A percentile compares a stretch with the other conserved stretches of the same genome.
Conservation (phyloP, 2,888 invertebrate species). For the Myathropa florea region DNA sequence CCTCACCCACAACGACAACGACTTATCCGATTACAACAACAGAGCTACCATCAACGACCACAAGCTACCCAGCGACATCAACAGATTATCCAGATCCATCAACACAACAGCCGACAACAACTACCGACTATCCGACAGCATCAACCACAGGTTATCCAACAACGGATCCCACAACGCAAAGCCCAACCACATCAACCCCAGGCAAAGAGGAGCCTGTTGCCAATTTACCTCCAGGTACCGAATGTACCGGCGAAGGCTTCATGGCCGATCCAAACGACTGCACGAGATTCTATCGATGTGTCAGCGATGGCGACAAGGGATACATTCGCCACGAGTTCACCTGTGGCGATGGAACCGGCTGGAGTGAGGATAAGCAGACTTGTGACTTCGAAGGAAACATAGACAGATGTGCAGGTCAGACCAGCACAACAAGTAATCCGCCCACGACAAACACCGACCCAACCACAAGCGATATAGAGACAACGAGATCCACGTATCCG, state of each 20-base stretch:
- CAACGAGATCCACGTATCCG: constrained; percentile 48
- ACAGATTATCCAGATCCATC: constrained; percentile 7
- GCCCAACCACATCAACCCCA: constrained; percentile 53
- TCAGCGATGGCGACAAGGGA: constrained; percentile 81
- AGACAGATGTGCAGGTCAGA: constrained; percentile 75
- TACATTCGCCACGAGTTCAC: constrained; percentile 83
- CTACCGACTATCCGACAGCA: constrained; percentile 34
- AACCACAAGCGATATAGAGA: constrained; percentile 23
- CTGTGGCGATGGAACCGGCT: constrained; percentile 86
- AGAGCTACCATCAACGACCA: constrained; percentile 45
- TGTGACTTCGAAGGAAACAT: constrained; percentile 82
- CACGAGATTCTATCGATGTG: constrained; percentile 84
- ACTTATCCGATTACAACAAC: constrained; percentile 25
- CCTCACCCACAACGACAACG: constrained; percentile 21
- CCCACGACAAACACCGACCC: constrained; percentile 45
- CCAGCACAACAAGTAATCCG: constrained; percentile 65
- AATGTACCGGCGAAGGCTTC: constrained; percentile 84
- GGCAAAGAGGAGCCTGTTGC: constrained; percentile 72
- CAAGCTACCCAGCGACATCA: constrained; percentile 23
- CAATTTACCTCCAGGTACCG: constrained; percentile 77
- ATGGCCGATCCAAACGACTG: constrained; percentile 84
- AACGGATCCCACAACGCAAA: constrained; percentile 68
- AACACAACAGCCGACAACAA: constrained; percentile 17
- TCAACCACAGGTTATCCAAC: constrained; percentile 33
- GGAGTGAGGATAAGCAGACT: constrained; percentile 85